Percentiles rank a stretch among this genome's conserved stretches.
Evolutionary conservation across 2,113 vertebrate genomes (phyloP).

Genomic region (Pelvicachromis taeniatus): DNA sequence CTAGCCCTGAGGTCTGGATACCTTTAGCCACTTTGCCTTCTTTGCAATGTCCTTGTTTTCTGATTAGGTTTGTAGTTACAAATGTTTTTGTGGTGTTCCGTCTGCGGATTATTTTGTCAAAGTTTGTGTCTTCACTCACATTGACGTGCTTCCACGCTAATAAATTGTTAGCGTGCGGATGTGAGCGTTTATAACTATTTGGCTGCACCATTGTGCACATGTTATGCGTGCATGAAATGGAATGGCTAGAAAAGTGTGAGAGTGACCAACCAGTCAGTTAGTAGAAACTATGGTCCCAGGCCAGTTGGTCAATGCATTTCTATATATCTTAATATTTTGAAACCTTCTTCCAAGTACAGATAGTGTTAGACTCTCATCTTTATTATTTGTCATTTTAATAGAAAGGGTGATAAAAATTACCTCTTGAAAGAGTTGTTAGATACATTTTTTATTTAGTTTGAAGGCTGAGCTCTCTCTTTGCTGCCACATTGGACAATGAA

Average conservation of each 20-base stretch:
- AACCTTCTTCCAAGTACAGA: too few species aligned
- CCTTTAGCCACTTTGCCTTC: neutral
- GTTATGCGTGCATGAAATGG: neutral
- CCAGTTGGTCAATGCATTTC: too few species aligned
- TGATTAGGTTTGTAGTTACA: neutral
- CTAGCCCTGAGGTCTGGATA: neutral
- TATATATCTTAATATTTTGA: too few species aligned
- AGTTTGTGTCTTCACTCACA: neutral
- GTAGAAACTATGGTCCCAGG: too few species aligned
- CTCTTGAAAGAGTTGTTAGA: neutral
- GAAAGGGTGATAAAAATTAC: neutral
- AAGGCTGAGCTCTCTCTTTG: too few species aligned
- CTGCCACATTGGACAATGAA: neutral
- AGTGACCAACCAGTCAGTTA: too few species aligned
- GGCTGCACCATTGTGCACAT: neutral
- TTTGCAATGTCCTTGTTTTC: neutral
- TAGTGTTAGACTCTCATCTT: neutral
- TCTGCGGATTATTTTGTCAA: neutral
- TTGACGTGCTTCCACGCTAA: neutral
- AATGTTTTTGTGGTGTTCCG: neutral
- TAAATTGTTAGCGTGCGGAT: neutral
- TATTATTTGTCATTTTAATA: neutral
- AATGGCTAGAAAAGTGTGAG: neutral
- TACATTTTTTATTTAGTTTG: neutral
- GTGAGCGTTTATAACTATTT: neutral